Base-by-base conservation (phyloP, 1,140 invertebrate genomes). In the Hydropsyche tenuis region DNA sequence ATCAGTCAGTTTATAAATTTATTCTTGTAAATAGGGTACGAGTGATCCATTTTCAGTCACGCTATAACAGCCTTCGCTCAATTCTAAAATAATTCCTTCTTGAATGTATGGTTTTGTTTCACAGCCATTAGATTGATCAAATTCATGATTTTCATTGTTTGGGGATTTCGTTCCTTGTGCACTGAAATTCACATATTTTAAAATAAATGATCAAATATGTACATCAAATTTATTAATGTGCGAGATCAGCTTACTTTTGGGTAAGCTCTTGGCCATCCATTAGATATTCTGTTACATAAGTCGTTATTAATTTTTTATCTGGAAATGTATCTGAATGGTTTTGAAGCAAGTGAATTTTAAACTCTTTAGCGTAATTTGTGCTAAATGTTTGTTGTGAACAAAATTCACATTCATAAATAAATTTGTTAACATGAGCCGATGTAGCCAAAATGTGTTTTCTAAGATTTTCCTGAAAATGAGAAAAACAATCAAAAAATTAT, bases 371-470 rank as follows among this genome's bases (percentile, higher is more conserved):
- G 72, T 87, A 87, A 81, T 94, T 93, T 1, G 88, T 88, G 73
- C 81, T 83, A 80, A 85, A 91, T 75, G 73, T 82, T 37, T 62
- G 75, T 1, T 65, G 73, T 1, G 37, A 56, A 79, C 92, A 93
- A 56, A 85, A 82, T 23, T 85, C 83, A 79, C 94, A 96, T 25
- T 91, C 88, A 82, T 96, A 96, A 9, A 96, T 87, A 71, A 82
- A 89, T 78, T 91, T 88, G 3, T 92, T 93, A 0, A 88, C 86
- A 82, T 96, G 94, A 53, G 91, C 89, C 65, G 87, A 90, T 1
- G 92, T 94, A n/a, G 89, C 90, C 0, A 94, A 80, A 3, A 94
- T 89, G 82, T 96, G 94, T 79, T 95, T 96, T 1, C 94, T 87
- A 5, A 96, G 86, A 81, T 96, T 96, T 81, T 95, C 94, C 90